These are phyloP conservation scores for Stercorarius parasiticus DNA, from an alignment of 2,113 vertebrate species.

Conservation along the genomic window DNA sequence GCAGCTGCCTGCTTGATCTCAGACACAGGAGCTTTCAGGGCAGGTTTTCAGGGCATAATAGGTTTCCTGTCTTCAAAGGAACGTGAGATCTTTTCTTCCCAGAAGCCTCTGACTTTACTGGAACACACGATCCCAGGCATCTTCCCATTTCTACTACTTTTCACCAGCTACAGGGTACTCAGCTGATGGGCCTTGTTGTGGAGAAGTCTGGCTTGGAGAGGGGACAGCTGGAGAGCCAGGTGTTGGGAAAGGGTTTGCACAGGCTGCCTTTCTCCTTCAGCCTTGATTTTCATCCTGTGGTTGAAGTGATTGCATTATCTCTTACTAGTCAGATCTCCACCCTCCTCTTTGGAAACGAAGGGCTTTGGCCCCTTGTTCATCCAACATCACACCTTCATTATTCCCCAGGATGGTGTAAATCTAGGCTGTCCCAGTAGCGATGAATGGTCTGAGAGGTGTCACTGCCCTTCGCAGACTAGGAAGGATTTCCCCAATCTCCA, in stretches of 20 bases:
- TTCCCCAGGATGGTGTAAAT: background rate
- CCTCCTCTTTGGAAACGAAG: background rate
- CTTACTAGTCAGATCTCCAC: background rate
- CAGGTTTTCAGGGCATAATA: background rate
- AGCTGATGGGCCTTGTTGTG: background rate
- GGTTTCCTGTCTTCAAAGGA: background rate
- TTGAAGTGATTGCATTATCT: background rate
- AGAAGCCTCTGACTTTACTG: background rate
- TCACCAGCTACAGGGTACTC: background rate
- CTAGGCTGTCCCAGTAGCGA: background rate
- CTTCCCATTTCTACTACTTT: background rate
- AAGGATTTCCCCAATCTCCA: slow-evolving; percentile 15
- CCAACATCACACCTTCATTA: background rate
- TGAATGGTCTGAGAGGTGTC: background rate
- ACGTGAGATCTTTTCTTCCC: background rate
- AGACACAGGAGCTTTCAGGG: background rate
- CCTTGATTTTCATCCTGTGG: background rate
- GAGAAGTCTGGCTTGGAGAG: background rate
- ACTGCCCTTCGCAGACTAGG: background rate
- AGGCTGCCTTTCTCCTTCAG: background rate
- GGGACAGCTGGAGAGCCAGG: background rate
- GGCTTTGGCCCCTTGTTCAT: background rate
- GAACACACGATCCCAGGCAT: background rate
- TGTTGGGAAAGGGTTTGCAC: background rate
- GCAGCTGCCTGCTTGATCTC: background rate